Percentiles rank a stretch among this genome's conserved stretches.
Evolutionary conservation across 2,113 vertebrate genomes (phyloP).

Genomic region (Glaucidium brasilianum): DNA sequence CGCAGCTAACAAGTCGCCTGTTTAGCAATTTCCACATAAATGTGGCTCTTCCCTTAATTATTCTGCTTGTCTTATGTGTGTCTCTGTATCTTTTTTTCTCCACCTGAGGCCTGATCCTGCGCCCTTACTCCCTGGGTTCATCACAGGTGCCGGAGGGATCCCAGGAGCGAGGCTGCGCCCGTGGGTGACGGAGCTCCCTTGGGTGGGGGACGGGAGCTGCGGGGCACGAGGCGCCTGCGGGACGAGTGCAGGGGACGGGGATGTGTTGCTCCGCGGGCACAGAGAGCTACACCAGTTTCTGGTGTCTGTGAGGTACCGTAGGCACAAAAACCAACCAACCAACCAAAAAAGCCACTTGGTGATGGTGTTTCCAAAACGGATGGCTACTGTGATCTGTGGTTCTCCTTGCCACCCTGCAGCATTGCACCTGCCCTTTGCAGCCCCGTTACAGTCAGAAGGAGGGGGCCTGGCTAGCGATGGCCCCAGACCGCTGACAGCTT

Average conservation of each 20-base stretch:
- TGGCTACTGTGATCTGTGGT: neutral
- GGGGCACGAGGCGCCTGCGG: neutral
- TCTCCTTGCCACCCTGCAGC: neutral
- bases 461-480: neutral
- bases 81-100: neutral
- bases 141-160: neutral
- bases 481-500: neutral
- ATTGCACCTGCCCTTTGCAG: neutral
- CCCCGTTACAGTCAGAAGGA: rapidly evolving
- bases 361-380: neutral
- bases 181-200: neutral
- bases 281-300: neutral
- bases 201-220: neutral
- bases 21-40: neutral
- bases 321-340: neutral
- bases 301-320: neutral
- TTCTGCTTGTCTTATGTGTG: neutral
- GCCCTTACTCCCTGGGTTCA: neutral
- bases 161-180: neutral
- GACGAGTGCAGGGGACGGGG: neutral
- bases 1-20: neutral
- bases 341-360: neutral
- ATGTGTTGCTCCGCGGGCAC: neutral
- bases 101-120: neutral
- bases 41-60: neutral